These are phyloP conservation scores for Neoniphon sammara DNA, from an alignment of 2,797 vertebrate genomes.

Conservation along the genomic window DNA sequence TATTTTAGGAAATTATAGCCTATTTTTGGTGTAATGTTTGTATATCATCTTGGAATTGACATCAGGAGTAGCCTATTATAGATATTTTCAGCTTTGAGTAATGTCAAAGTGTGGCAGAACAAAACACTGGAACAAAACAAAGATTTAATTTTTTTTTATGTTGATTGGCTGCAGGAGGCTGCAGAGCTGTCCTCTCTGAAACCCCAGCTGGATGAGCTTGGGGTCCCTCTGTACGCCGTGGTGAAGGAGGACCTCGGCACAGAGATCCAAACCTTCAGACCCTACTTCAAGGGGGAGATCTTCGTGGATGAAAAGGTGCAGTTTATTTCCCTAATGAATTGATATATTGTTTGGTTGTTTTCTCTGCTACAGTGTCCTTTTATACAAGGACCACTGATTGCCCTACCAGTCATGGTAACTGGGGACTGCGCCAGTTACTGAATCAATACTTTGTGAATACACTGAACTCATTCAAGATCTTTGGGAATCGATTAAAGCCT, in stretches of 20 bases:
- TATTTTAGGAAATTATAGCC: no score
- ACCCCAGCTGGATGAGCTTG: conserved; percentile 88
- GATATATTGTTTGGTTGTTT: not conserved
- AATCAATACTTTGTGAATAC: not conserved
- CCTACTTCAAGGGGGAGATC: conserved; percentile 91
- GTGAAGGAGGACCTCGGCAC: conserved; percentile 92
- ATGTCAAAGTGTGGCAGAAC: no score
- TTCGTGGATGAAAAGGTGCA: conserved; percentile 92
- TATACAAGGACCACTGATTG: not conserved
- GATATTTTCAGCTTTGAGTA: no score
- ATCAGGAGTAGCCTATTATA: no score
- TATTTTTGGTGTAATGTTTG: no score
- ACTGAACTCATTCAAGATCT: conserved; percentile 27
- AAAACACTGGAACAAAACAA: no score
- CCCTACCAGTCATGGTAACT: not conserved
- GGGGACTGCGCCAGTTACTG: not conserved
- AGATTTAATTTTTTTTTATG: no score
- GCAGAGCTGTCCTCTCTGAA: conserved; percentile 94
- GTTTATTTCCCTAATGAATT: not conserved
- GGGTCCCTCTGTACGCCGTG: conserved; percentile 91
- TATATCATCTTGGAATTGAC: no score
- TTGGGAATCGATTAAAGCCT: conserved; percentile 3
- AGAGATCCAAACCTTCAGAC: conserved; percentile 90
- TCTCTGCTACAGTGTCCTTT: no score
- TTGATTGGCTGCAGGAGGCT: conserved; percentile 87